Percentiles rank a stretch among this genome's conserved stretches.
Conservation (phyloP, 1,140 invertebrate species). For the Lordiphosa collinella region DNA sequence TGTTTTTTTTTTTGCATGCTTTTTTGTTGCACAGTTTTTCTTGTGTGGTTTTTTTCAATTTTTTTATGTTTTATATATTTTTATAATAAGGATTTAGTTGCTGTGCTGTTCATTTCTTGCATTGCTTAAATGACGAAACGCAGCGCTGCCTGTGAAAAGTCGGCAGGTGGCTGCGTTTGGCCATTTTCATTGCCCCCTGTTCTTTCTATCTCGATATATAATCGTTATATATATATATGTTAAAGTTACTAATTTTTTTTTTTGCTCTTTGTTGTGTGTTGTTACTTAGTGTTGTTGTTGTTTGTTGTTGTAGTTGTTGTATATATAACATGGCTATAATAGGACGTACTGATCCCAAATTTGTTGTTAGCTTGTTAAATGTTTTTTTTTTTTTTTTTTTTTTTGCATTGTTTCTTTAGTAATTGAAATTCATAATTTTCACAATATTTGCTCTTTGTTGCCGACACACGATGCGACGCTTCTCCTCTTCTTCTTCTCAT, state of each 20-base stretch:
- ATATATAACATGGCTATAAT: conserved; percentile 77
- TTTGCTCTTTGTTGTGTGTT: conserved; percentile 62
- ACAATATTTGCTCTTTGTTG: conserved; percentile 77
- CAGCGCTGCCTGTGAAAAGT: conserved; percentile 28
- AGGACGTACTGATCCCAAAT: conserved; percentile 77
- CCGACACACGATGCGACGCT: conserved; percentile 60
- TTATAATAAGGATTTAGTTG: conserved; percentile 49
- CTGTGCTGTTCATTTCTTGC: conserved; percentile 70
- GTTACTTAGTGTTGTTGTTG: conserved; percentile 40
- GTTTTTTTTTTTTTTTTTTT: conserved; percentile 11
- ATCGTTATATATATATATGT: conserved; percentile 15
- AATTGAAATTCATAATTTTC: conserved; percentile 77
- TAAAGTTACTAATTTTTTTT: conserved; percentile 62
- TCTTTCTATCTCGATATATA: conserved; percentile 5
- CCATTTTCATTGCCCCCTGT: conserved; percentile 15
- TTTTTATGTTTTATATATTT: conserved; percentile 56
- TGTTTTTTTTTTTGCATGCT: conserved; percentile 32
- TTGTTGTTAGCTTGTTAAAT: conserved; percentile 70
- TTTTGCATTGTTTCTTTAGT: conserved; percentile 45
- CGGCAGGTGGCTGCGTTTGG: conserved; percentile 31
- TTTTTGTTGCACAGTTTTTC: conserved; percentile 45
- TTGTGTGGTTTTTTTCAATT: conserved; percentile 30
- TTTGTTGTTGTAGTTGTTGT: conserved; percentile 46
- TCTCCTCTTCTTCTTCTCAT: conserved; percentile 36
- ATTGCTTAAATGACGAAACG: conserved; percentile 57